A percentile compares a stretch with the other conserved stretches of the same genome.
These are phyloP conservation scores for Chloropsis hardwickii DNA, from an alignment of 2,113 vertebrate genomes.

Conservation along the genomic window DNA sequence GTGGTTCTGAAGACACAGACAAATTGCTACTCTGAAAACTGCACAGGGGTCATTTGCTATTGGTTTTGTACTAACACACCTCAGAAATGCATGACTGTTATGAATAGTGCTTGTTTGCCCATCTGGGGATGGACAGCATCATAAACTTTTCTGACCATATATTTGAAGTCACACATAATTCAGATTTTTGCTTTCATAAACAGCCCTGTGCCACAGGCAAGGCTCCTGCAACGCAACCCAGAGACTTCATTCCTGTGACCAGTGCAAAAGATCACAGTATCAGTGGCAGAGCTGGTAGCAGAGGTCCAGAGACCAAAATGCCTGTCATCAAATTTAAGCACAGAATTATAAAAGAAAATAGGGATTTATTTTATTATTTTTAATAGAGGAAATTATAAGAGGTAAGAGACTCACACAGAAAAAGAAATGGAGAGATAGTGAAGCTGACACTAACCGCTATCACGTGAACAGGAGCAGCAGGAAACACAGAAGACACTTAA, in stretches of 20 bases:
- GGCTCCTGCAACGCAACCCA: not conserved
- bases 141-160: not conserved
- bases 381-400: not conserved
- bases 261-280: not conserved
- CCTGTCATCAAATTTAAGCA: not conserved
- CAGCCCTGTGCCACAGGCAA: not conserved
- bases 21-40: not conserved
- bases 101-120: not conserved
- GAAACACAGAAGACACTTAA: conserved; percentile 47
- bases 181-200: not conserved
- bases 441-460: not conserved
- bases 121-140: not conserved
- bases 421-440: not conserved
- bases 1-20: not conserved
- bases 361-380: not conserved
- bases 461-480: not conserved
- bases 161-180: not conserved
- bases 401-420: not conserved
- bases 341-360: not conserved
- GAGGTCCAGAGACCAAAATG: not conserved
- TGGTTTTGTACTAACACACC: not conserved
- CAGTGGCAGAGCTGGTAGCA: not conserved
- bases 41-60: not conserved
- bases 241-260: not conserved
- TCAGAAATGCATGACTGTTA: not conserved